Percentiles rank a stretch among this genome's conserved stretches.
Conservation (phyloP, 2,888 invertebrate genomes). For the Trichogramma evanescens region DNA sequence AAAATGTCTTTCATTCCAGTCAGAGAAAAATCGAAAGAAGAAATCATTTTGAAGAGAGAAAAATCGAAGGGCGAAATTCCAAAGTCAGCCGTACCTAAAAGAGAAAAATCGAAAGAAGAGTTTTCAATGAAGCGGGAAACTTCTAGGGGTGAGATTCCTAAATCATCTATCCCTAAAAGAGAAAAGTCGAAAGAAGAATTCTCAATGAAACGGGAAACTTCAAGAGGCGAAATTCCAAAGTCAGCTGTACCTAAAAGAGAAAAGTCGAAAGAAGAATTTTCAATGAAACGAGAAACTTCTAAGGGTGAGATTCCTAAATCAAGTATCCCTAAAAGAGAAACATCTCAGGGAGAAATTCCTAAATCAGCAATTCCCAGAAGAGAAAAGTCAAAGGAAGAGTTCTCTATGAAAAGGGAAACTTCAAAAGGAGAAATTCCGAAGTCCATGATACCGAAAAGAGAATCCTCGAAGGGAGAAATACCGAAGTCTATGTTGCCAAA, state of each 20-base stretch:
- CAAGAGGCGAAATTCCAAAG: not conserved
- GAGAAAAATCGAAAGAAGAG: constrained; percentile 8
- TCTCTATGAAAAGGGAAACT: not conserved
- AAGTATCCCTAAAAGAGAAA: constrained; percentile 1
- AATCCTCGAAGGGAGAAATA: constrained; percentile 4
- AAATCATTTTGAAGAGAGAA: not conserved
- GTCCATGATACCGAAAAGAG: not conserved
- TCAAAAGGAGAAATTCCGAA: constrained; percentile 8
- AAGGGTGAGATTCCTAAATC: not conserved
- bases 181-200: constrained; percentile 13
- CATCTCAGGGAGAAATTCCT: constrained; percentile 3
- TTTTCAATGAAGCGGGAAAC: not conserved
- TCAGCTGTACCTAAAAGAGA: constrained; percentile 1
- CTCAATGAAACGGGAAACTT: not conserved
- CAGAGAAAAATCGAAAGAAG: constrained; percentile 4
- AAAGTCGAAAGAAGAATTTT: constrained; percentile 3
- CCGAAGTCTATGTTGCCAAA: not conserved
- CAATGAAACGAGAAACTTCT: not conserved
- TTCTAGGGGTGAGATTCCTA: not conserved
- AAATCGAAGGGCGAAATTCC: constrained; percentile 7
- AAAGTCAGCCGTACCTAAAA: not conserved
- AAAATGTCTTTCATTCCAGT: not conserved
- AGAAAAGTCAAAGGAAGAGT: constrained; percentile 11
- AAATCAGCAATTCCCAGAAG: constrained; percentile 5
- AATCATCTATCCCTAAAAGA: constrained; percentile 4